Evolutionary conservation across 2,888 invertebrate genomes (phyloP), one percentile per base, ranked within the genome.

Genomic region (Altica lythri): DNA sequence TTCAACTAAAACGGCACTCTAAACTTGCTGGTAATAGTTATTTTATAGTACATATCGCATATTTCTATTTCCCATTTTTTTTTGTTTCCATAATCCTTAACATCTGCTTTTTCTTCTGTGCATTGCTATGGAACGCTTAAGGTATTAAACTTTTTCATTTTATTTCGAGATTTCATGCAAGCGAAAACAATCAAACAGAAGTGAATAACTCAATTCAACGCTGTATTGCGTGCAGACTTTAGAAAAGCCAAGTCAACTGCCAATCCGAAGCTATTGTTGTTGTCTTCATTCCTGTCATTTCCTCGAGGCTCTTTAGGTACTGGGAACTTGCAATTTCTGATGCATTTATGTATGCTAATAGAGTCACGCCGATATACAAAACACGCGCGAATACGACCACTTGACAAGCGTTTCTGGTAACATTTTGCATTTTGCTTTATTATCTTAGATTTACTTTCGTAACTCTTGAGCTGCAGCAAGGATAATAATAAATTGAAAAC

Each of bases 291-390:
- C 17, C 17, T 18, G 27, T 37, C 12, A 18, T 10, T 47, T 38
- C 47, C 57, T 52, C 57, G 37, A 53, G 58, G 51, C 47, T 40
- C 40, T 38, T 43, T n/a, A 34, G 22, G 29, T 16, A 38, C 37
- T 50, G 48, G n/a, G 48, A 47, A 56, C 64, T 64, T 54, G 63
- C 63, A 65, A 69, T 67, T 68, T 65, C 63, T 62, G 60, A 63
- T 63, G 60, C 65, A 65, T 68, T 69, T 65, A 58, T 66, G 64
- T 67, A 69, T 68, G 68, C 62, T 68, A 67, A 69, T 68, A 63
- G 59, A 65, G 69, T 67, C 67, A 67, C 67, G 66, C 60, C 58
- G 57, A 45, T 40, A 57, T 60, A 61, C 62, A 51, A 63, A 45
- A 65, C 67, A 61, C 64, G 68, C 66, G 69, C 60, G 63, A 67